Percentiles rank a stretch among this genome's conserved stretches.
Conservation (phyloP, 2,888 invertebrate species). For the Scaptomyza parva region DNA sequence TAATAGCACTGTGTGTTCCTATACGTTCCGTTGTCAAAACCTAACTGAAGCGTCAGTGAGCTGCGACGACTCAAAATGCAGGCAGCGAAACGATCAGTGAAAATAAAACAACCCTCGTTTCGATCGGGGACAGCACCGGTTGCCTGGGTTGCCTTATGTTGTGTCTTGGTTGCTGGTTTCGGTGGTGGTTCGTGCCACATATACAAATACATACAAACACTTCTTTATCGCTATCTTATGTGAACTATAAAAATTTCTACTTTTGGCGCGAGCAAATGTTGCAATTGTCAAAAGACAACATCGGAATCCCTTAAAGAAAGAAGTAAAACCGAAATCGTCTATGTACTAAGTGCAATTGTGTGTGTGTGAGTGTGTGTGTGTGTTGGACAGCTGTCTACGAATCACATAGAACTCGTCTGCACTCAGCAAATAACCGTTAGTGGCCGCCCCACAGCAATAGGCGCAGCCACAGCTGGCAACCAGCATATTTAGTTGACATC, state of each 20-base stretch:
- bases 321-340: not conserved
- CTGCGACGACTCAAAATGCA: slow-evolving; percentile 48
- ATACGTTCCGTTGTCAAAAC: slow-evolving; percentile 77
- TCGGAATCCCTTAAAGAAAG: slow-evolving; percentile 59
- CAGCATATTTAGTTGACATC: slow-evolving; percentile 68
- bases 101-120: slow-evolving; percentile 42
- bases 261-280: slow-evolving; percentile 80
- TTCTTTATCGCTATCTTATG: slow-evolving; percentile 43
- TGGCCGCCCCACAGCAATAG: slow-evolving; percentile 29
- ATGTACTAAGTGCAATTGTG: slow-evolving; percentile 6
- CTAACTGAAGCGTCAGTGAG: slow-evolving; percentile 73
- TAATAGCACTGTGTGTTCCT: slow-evolving; percentile 66
- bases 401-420: slow-evolving; percentile 27
- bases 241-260: slow-evolving; percentile 53
- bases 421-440: slow-evolving; percentile 47
- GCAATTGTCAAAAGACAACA: slow-evolving; percentile 70
- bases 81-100: slow-evolving; percentile 31
- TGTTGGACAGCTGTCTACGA: slow-evolving; percentile 42
- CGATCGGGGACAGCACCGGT: slow-evolving; percentile 1
- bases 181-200: slow-evolving; percentile 73
- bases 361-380: slow-evolving; percentile 15
- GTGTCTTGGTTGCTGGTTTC: slow-evolving; percentile 31
- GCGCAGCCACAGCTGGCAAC: slow-evolving; percentile 62
- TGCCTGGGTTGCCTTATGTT: slow-evolving; percentile 12
- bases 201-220: slow-evolving; percentile 5